Conservation (phyloP, 2,797 vertebrate species). For the Cottoperca gobio region DNA sequence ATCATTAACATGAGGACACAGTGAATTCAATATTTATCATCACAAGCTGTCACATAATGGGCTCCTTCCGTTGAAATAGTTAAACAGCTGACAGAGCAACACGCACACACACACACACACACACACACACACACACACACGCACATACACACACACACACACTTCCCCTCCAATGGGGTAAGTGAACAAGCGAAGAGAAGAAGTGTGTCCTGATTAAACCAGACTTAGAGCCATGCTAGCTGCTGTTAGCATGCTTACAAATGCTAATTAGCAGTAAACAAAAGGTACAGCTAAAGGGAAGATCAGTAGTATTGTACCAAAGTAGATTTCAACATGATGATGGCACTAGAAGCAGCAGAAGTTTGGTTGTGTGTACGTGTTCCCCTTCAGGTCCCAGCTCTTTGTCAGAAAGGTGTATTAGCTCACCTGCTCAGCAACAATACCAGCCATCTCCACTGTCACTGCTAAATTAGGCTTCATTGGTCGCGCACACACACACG, state of each 20-base stretch:
- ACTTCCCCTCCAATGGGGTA: background rate
- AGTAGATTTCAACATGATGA: too few species aligned
- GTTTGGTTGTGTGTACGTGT: slow-evolving; percentile 70
- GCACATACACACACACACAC: too few species aligned
- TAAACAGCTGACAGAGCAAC: slow-evolving; percentile 78
- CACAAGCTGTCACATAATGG: slow-evolving; percentile 82
- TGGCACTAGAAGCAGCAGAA: too few species aligned
- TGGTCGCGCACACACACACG: slow-evolving; percentile 40
- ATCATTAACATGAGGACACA: slow-evolving; percentile 56
- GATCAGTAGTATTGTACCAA: background rate
- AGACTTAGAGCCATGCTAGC: background rate
- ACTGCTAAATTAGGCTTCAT: slow-evolving; percentile 82
- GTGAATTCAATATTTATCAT: slow-evolving; percentile 81
- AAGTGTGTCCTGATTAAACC: slow-evolving; percentile 1
- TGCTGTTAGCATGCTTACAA: background rate
- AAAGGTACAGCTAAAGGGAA: background rate
- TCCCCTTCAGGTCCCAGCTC: slow-evolving; percentile 50
- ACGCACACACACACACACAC: slow-evolving; percentile 8
- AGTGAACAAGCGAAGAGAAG: slow-evolving; percentile 1
- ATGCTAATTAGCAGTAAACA: background rate
- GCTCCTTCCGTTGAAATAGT: slow-evolving; percentile 71
- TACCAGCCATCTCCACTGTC: slow-evolving; percentile 69
- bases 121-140: background rate
- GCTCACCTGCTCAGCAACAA: slow-evolving; percentile 85
- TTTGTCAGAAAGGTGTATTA: slow-evolving; percentile 73